Evolutionary conservation across 2,888 invertebrate genomes (phyloP).

Genomic region (Onthophagus sagittarius): DNA sequence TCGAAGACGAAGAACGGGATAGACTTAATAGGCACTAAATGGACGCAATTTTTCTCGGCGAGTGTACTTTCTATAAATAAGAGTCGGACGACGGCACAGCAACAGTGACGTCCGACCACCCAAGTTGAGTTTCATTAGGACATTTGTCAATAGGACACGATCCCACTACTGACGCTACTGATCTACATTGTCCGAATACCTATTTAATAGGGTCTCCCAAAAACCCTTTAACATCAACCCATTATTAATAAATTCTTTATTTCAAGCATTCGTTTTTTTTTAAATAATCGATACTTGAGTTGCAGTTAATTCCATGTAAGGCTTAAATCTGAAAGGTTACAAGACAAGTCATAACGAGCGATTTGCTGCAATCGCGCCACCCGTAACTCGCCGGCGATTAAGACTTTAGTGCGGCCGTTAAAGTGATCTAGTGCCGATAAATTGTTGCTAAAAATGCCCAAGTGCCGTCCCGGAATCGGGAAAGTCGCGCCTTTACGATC

Average conservation of each 20-base stretch:
- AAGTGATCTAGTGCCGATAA: slow-evolving; percentile 22
- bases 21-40: slow-evolving; percentile 22
- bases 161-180: slow-evolving; percentile 32
- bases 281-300: neutral
- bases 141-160: slow-evolving; percentile 31
- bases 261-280: neutral
- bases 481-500: neutral
- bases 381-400: slow-evolving; percentile 11
- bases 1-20: slow-evolving; percentile 5
- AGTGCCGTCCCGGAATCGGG: neutral
- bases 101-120: slow-evolving; percentile 31
- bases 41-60: slow-evolving; percentile 21
- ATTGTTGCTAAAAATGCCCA: slow-evolving; percentile 17
- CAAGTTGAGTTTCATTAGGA: slow-evolving; percentile 26
- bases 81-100: slow-evolving; percentile 23
- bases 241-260: no score
- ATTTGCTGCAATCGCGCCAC: neutral
- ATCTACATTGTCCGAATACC: slow-evolving; percentile 30
- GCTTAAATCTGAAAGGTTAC: neutral
- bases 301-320: neutral
- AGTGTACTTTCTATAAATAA: slow-evolving; percentile 27
- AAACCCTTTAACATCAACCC: neutral
- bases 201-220: slow-evolving; percentile 23
- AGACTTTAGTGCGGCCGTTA: slow-evolving; percentile 20
- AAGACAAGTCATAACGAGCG: neutral